A percentile compares a stretch with the other conserved stretches of the same genome.
These are phyloP conservation scores for Tenthredo scrophulariae DNA, from an alignment of 2,888 invertebrate genomes.

Conservation along the genomic window DNA sequence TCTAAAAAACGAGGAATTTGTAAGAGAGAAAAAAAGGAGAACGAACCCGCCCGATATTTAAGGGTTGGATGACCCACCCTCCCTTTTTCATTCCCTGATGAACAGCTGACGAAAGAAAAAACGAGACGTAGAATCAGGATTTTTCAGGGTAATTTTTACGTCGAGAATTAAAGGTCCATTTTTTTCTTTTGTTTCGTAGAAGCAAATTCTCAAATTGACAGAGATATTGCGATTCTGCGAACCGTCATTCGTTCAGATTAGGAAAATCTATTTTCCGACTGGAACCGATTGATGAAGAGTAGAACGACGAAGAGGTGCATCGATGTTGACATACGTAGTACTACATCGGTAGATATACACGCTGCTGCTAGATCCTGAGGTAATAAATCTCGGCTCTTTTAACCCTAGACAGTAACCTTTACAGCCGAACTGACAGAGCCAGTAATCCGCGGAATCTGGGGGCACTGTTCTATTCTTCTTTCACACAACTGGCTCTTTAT, in stretches of 20 bases:
- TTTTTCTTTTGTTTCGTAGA: too few species aligned
- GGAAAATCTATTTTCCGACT: too few species aligned
- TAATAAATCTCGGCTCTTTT: slow-evolving; percentile 22
- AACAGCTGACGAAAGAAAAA: neutral
- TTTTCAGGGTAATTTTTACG: neutral
- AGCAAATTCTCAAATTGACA: too few species aligned
- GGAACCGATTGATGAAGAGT: too few species aligned
- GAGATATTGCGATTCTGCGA: too few species aligned
- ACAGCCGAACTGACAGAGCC: slow-evolving; percentile 2
- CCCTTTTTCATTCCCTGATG: neutral
- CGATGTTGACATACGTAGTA: neutral
- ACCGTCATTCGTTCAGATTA: too few species aligned
- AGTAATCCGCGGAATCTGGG: slow-evolving; percentile 32
- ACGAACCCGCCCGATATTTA: neutral
- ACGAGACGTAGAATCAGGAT: neutral
- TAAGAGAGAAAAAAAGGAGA: neutral
- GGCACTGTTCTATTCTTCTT: slow-evolving; percentile 13
- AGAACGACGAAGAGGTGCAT: neutral
- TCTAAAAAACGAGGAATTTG: neutral
- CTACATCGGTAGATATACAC: neutral
- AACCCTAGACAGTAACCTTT: slow-evolving; percentile 37
- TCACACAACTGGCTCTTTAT: neutral
- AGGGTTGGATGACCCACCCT: slow-evolving; percentile 3
- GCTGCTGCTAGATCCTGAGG: neutral
- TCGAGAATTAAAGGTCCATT: neutral